Evolutionary conservation across 2,797 vertebrate genomes (phyloP), one percentile per base, ranked within the genome.

Genomic region (Spizella passerina): DNA sequence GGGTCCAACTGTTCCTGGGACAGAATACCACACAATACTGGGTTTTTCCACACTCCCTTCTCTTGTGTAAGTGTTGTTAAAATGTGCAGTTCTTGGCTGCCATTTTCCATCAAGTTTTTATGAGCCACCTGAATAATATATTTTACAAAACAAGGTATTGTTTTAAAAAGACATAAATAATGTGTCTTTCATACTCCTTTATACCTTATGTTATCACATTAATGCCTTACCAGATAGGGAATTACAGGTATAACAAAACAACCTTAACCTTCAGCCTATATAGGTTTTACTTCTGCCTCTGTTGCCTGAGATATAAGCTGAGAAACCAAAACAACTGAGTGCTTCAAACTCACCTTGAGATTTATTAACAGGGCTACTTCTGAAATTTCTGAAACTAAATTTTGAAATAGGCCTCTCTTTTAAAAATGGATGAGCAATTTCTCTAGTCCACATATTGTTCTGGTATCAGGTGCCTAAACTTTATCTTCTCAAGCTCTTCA

Each of bases 11-110:
- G 90, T 38, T 98, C 97, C 46, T 98, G 98, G 85, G 98, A 98
- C 94, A 99, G 97, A 92, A 99, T 98, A 90, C 96, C 97, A 93
- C 97, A 98, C 82, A 99, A 97, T 36, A 99, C 97, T 19, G 94
- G 91, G 96, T 98, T 98, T 90, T 98, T 98, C 99, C 99, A 99
- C 60, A 99, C 98, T 21, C 99, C 99, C 36, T 97, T 97, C 88
- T 99, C 98, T 95, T 98, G 98, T 57, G 98, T 97, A 97, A 99
- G 95, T 24, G 97, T 97, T 88, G 97, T 98, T 94, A 99, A 98
- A 96, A 98, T 96, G 47, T 97, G 97, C 88, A 99, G 98, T 94
- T 99, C 98, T 71, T 90, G 87, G 85, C 98, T 98, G 81, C 99
- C 99, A 83, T 98, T 98, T 97, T 99, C 98, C 97, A 98, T 98